Evolutionary conservation across 2,888 invertebrate species (phyloP).

Genomic region (Agonopterix arenella): DNA sequence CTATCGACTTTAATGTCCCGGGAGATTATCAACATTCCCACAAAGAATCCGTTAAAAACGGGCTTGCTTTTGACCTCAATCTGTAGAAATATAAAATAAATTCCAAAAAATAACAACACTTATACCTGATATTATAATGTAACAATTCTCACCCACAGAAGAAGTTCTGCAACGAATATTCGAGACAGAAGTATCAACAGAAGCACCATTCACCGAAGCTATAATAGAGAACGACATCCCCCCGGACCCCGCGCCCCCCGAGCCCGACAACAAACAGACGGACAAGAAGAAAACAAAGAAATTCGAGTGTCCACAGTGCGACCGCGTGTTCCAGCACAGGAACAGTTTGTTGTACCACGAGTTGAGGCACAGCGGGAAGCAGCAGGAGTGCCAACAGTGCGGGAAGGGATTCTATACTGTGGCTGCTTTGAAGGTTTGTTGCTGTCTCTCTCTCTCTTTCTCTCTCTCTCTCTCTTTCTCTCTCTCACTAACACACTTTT

Average conservation of each 20-base stretch:
- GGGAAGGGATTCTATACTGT: slow-evolving; percentile 90
- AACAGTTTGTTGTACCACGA: slow-evolving; percentile 91
- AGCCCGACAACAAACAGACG: slow-evolving; percentile 9
- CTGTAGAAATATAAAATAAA: too few relatives aligned
- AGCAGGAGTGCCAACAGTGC: slow-evolving; percentile 87
- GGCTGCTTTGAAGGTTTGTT: slow-evolving; percentile 84
- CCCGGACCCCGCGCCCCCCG: slow-evolving; percentile 6
- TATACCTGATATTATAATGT: too few relatives aligned
- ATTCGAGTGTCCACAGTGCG: slow-evolving; percentile 81
- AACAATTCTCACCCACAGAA: slow-evolving; percentile 28
- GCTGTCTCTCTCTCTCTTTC: neutral
- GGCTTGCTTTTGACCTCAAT: too few relatives aligned
- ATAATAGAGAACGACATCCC: slow-evolving; percentile 26
- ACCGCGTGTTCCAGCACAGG: slow-evolving; percentile 85
- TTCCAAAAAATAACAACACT: too few relatives aligned
- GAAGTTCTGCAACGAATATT: slow-evolving; percentile 62
- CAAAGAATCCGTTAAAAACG: slow-evolving; percentile 3
- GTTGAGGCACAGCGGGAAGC: slow-evolving; percentile 85
- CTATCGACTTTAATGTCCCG: neutral
- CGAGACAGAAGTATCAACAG: slow-evolving; percentile 41
- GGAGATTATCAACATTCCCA: neutral
- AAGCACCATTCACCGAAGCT: slow-evolving; percentile 25
- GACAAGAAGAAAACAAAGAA: slow-evolving; percentile 42
- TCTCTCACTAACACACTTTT: neutral
- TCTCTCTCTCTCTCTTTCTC: slow-evolving; percentile 27